A percentile compares a stretch with the other conserved stretches of the same genome.
Evolutionary conservation across 2,888 invertebrate species (phyloP).

Genomic region (Linnaemya tessellans): DNA sequence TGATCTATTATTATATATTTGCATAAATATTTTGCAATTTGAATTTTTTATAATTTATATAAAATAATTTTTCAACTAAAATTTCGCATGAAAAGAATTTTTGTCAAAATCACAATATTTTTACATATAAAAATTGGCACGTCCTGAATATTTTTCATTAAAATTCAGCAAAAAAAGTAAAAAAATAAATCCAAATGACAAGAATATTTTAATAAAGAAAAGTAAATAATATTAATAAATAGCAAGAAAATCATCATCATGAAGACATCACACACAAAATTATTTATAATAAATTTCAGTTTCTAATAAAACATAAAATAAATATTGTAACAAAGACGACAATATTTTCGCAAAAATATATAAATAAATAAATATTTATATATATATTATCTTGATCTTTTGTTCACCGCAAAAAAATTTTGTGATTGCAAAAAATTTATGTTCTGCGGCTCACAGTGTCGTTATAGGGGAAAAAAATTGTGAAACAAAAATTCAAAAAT

Average conservation of each 20-base stretch:
- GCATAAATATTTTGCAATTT: constrained; percentile 15
- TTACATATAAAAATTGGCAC: constrained; percentile 64
- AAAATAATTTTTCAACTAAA: constrained; percentile 39
- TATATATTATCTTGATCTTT: constrained; percentile 18
- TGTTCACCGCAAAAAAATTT: constrained; percentile 1
- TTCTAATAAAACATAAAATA: constrained; percentile 57
- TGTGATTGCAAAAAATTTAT: not conserved
- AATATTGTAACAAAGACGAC: constrained; percentile 38
- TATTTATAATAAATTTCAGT: constrained; percentile 57
- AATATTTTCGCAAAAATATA: constrained; percentile 30
- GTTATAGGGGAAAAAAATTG: not conserved
- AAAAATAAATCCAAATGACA: constrained; percentile 37
- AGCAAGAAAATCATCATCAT: constrained; percentile 42
- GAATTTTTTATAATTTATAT: constrained; percentile 30
- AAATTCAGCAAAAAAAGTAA: constrained; percentile 27
- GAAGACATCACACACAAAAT: constrained; percentile 40
- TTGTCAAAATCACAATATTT: constrained; percentile 37
- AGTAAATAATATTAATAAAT: constrained; percentile 41
- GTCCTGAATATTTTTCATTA: constrained; percentile 68
- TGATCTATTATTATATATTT: constrained; percentile 4
- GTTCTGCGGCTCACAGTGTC: not conserved
- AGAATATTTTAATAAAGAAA: not conserved
- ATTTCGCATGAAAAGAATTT: constrained; percentile 50
- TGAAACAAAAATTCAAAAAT: no score
- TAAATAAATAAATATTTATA: not conserved